phyloP scores from a whole-genome alignment of 2,888 invertebrate genomes.

The Frankliniella intonsa region DNA sequence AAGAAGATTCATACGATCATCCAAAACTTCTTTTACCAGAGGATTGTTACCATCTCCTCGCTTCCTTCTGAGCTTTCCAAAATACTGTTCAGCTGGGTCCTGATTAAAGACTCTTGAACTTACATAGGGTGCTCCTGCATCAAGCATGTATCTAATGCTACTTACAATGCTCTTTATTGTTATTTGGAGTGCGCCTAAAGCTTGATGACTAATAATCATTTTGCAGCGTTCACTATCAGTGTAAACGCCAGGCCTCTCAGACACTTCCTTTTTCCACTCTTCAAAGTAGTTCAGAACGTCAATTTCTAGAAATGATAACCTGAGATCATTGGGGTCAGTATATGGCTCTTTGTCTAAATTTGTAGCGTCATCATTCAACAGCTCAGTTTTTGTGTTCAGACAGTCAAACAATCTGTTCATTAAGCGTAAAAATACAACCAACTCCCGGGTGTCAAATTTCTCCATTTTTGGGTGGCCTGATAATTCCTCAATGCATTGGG shows the following conservation, averaged over 20 bases:
- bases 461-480: neutral
- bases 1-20: neutral
- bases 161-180: neutral
- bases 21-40: neutral
- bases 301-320: neutral
- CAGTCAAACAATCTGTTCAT: neutral
- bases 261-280: neutral
- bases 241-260: neutral
- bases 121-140: neutral
- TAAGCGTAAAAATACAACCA: neutral
- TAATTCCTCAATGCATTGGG: neutral
- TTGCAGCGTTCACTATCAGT: neutral
- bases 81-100: neutral
- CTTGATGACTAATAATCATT: neutral
- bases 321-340: neutral
- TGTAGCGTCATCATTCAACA: neutral
- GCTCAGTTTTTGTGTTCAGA: neutral
- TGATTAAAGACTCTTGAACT: neutral
- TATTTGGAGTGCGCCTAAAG: neutral
- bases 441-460: neutral
- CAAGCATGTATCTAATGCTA: neutral
- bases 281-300: neutral
- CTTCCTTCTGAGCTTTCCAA: neutral
- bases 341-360: neutral
- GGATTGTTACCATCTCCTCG: neutral